Conservation (phyloP, 2,797 vertebrate genomes). For the Bovichtus diacanthus region DNA sequence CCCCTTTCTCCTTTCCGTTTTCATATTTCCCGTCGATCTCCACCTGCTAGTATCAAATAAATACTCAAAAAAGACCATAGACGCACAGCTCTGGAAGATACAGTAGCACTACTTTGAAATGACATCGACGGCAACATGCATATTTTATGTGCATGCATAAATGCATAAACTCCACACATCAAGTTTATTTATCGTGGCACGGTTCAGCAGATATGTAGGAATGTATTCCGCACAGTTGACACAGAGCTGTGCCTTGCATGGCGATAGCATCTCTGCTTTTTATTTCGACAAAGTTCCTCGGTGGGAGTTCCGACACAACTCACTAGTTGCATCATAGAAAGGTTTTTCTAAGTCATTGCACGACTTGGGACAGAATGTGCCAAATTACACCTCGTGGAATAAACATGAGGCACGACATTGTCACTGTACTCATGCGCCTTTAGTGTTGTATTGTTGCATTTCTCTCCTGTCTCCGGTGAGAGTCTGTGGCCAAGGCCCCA, state of each 20-base stretch:
- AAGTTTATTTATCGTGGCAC: slow-evolving; percentile 24
- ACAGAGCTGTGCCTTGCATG: slow-evolving; percentile 23
- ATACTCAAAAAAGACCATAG: not conserved
- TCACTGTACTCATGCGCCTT: slow-evolving; percentile 50
- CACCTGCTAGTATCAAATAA: not conserved
- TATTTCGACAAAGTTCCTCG: slow-evolving; percentile 44
- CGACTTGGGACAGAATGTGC: slow-evolving; percentile 15
- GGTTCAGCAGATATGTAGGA: slow-evolving; percentile 22
- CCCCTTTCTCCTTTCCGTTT: not conserved
- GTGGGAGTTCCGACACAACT: slow-evolving; percentile 48
- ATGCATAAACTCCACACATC: slow-evolving; percentile 45
- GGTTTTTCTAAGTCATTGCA: slow-evolving; percentile 49
- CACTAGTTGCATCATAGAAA: slow-evolving; percentile 38
- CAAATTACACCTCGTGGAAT: slow-evolving; percentile 63
- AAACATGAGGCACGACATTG: slow-evolving; percentile 58
- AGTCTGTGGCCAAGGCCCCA: slow-evolving; percentile 36
- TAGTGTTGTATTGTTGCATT: slow-evolving; percentile 29
- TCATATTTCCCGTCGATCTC: slow-evolving; percentile 20
- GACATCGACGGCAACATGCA: slow-evolving; percentile 6
- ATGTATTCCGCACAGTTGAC: slow-evolving; percentile 43
- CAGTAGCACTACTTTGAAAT: slow-evolving; percentile 18
- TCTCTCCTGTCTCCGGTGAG: slow-evolving; percentile 38
- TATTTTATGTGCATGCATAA: slow-evolving; percentile 36
- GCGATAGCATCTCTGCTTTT: slow-evolving; percentile 47
- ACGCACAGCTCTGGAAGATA: slow-evolving; percentile 22